Conservation (phyloP, 2,797 vertebrate species). For the Bradypus variegatus region DNA sequence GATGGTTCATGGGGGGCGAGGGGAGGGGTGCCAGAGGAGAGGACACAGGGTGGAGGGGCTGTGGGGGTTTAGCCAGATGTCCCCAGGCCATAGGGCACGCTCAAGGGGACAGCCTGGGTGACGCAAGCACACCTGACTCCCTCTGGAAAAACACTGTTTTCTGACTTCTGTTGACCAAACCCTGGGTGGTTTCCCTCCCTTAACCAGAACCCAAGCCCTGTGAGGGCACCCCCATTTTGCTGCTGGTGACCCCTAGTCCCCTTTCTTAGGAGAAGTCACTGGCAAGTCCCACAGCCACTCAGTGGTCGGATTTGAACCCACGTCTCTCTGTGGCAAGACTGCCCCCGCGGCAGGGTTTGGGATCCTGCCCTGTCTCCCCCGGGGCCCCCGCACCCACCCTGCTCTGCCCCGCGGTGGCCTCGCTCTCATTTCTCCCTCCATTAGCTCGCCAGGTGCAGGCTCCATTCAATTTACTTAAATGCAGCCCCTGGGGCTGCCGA, state of each 20-base stretch:
- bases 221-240: not conserved
- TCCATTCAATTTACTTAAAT: constrained; percentile 72
- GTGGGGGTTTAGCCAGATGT: not conserved
- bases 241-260: not conserved
- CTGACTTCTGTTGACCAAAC: not conserved
- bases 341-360: not conserved
- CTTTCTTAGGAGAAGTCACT: not conserved
- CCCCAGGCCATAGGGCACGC: not conserved
- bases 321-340: not conserved
- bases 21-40: not conserved
- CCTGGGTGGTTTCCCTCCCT: not conserved
- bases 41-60: not conserved
- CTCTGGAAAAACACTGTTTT: not conserved
- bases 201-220: not conserved
- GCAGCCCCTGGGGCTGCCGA: constrained; percentile 66
- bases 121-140: not conserved
- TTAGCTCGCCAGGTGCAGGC: constrained; percentile 64
- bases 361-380: not conserved
- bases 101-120: not conserved
- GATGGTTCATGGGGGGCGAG: not conserved
- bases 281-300: not conserved
- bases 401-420: not conserved
- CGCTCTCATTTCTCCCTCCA: constrained; percentile 61
- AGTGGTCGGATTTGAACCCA: not conserved
- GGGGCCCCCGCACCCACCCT: not conserved